Evolutionary conservation across 1,140 invertebrate species (phyloP), one percentile per base, ranked within the genome.

Genomic region (Drosophila guanche): DNA sequence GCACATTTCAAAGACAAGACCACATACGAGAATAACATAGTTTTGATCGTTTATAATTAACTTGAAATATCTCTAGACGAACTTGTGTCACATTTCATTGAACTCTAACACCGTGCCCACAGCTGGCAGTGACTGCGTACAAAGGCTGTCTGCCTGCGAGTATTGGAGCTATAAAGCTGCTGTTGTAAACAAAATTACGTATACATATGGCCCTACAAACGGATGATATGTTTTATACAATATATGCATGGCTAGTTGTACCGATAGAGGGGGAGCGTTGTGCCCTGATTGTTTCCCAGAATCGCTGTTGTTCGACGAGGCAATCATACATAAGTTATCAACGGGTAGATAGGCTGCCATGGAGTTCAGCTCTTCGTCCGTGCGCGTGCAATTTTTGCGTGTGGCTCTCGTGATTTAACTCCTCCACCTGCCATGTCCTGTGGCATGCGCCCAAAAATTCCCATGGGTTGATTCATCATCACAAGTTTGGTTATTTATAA

Each of bases 401-500:
- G 80, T 68, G 62, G 43, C n/a, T 68, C 54, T 57, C 61, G 63
- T 79, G 75, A 84, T 80, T 78, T 45, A 43, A 4, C 41, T 0
- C 14, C 33, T 6, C 20, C 12, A 7, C 29, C 42, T 7, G 1
- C 3, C 42, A 7, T n/a, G 3, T 6, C n/a, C 8, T 1, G 16
- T 46, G 45, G n/a, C 23, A 0, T 37, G 5, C 20, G 3, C 51
- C 51, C 42, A 48, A 50, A 37, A 62, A 40, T 61, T 85, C 63
- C 76, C 76, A 84, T 65, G 63, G 76, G 71, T 67, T 75, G 83
- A 80, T 84, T 84, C 85, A 84, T 76, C 85, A 84, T 76, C 81
- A 80, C 45, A 59, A 51, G 23, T 53, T 43, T 51, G 45, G 42
- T 61, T 85, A 80, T 84, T 86, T 76, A 76, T 80, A 80, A 67